Percentiles rank a stretch among this genome's conserved stretches.
These are phyloP conservation scores for Aleiodes sp. DNA, from an alignment of 1,140 invertebrate species.

Conservation along the genomic window DNA sequence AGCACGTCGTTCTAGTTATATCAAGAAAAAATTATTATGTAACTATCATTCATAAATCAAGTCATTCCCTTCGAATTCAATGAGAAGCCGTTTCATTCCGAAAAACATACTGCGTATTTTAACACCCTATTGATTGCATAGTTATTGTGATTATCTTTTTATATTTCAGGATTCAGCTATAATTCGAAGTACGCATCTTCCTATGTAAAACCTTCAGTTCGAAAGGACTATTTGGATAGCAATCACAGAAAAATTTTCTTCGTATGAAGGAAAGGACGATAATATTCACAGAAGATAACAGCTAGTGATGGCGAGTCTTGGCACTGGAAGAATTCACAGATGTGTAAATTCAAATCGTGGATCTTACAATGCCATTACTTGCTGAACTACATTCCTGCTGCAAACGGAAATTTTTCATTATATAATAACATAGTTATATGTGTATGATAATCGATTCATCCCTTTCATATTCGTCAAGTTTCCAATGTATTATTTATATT, in stretches of 20 bases:
- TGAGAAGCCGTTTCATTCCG: neutral
- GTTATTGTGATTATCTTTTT: no score
- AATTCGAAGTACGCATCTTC: no score
- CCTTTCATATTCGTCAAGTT: neutral
- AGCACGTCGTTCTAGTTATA: no score
- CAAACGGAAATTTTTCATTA: no score
- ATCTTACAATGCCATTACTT: conserved; percentile 68
- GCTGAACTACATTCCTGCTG: conserved; percentile 57
- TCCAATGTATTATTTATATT: neutral
- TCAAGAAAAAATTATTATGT: no score
- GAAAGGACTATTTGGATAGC: neutral
- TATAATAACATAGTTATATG: no score
- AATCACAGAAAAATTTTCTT: neutral
- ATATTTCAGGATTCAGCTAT: no score
- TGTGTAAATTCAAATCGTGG: conserved; percentile 66
- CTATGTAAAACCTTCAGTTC: no score
- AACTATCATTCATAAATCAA: no score
- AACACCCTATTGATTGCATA: neutral
- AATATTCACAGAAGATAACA: neutral
- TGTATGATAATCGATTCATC: no score
- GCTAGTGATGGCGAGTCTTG: conserved; percentile 64
- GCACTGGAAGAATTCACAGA: conserved; percentile 69
- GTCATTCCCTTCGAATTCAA: no score
- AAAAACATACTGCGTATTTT: neutral
- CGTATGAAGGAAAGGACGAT: neutral